A percentile compares a stretch with the other conserved stretches of the same genome.
These are phyloP conservation scores for Lepidocyrtinus sp. DNA, from an alignment of 2,888 invertebrate genomes.

Conservation along the genomic window DNA sequence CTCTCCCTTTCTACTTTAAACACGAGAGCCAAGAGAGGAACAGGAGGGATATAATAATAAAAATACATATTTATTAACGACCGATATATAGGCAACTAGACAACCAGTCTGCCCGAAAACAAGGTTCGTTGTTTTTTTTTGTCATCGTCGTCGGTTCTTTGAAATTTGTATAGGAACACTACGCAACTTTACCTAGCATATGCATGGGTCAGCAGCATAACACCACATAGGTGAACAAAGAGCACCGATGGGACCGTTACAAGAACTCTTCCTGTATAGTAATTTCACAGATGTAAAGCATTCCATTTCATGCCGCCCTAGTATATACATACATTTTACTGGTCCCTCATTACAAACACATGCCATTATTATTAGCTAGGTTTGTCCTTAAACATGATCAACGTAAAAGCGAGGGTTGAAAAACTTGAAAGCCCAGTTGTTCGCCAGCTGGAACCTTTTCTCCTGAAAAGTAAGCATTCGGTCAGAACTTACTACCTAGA, in stretches of 20 bases:
- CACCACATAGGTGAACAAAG: not conserved
- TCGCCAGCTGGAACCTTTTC: not conserved
- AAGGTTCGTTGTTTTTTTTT: not conserved
- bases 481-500: not conserved
- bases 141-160: not conserved
- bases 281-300: not conserved
- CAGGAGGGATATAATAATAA: not conserved
- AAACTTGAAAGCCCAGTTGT: not conserved
- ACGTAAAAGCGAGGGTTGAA: not conserved
- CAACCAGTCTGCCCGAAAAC: not conserved
- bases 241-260: not conserved
- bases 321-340: not conserved
- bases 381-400: not conserved
- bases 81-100: not conserved
- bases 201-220: not conserved
- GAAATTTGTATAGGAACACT: not conserved
- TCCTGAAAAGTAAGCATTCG: not conserved
- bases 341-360: not conserved
- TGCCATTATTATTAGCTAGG: not conserved
- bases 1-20: not conserved
- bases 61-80: not conserved
- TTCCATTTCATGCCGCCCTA: too few species aligned
- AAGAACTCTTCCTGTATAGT: not conserved
- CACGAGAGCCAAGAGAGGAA: not conserved
- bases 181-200: not conserved